Evolutionary conservation across 2,113 vertebrate genomes (phyloP), one percentile per base, ranked within the genome.

Genomic region (Caracal caracal): DNA sequence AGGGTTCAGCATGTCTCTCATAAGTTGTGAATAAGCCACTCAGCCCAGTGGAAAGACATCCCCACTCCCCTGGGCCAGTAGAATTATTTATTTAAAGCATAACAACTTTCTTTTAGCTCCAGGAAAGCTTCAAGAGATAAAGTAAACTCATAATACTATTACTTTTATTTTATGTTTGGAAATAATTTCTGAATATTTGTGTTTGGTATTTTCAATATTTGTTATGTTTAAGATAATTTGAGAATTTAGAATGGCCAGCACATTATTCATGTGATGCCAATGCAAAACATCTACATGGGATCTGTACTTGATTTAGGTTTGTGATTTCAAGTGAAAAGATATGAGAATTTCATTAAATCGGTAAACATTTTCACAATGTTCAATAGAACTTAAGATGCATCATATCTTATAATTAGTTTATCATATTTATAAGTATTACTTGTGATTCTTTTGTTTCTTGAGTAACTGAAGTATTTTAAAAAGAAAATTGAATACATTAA

Each of bases 401-500:
- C 47, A 90, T 65, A 94, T 96, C 92, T 96, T 96, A 82, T 85
- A 95, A 94, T 88, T 70, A 66, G 24, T 63, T 88, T 96, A 80
- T 96, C 10, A 82, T 88, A 92, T 89, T 97, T 92, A 85, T 87
- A 56, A 94, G 35, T 16, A 86, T 88, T 84, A 85, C 56, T 88
- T 96, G 79, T 83, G 75, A 96, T 94, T 93, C 92, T 95, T 93
- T 88, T 90, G 43, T 84, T 94, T 96, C n/a, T 88, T 61, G 37
- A 97, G 56, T 26, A 95, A 93, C 49, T 82, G 24, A 94, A 91
- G 47, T 78, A 93, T 88, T 90, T 92, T n/a, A 3, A 93, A 96
- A 97, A 87, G 66, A 59, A 90, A 40, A 95, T 5, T 78, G 70
- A 82, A 75, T 90, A 80, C 2, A 65, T 96, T 87, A 68, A 87